Percentiles rank a stretch among this genome's conserved stretches.
These are phyloP conservation scores for Schizothorax lantsangensis DNA, from an alignment of 2,797 vertebrate species.

Conservation along the genomic window DNA sequence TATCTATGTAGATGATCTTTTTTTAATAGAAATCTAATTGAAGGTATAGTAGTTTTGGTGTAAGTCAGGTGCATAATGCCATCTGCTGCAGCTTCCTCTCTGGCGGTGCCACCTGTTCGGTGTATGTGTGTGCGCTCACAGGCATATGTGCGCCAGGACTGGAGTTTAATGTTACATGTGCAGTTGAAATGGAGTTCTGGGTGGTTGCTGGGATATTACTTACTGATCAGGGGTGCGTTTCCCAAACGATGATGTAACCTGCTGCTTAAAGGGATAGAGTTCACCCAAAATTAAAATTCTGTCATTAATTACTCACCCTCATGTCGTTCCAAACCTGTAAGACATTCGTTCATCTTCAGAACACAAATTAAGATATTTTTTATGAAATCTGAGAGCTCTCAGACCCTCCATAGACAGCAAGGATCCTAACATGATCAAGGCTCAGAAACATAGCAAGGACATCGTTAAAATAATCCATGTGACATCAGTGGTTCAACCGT, in stretches of 20 bases:
- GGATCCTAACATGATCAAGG: no score
- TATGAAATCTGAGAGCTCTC: no score
- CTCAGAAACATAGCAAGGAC: no score
- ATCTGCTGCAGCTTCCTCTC: conserved; percentile 40
- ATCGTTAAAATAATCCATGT: no score
- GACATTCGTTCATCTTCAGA: no score
- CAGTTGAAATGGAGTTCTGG: not conserved
- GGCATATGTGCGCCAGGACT: not conserved
- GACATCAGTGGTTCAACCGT: no score
- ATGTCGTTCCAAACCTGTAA: no score
- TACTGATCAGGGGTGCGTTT: not conserved
- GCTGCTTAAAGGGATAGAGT: not conserved
- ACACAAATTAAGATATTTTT: no score
- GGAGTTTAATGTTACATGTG: conserved; percentile 10
- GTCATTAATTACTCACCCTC: no score
- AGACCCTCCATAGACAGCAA: no score
- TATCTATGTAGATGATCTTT: conserved; percentile 18
- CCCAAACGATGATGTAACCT: not conserved
- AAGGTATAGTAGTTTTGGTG: conserved; percentile 45
- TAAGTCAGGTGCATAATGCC: conserved; percentile 32
- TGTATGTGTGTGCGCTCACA: conserved; percentile 1
- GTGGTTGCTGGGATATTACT: not conserved
- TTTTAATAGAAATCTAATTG: conserved; percentile 27
- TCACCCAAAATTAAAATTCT: no score
- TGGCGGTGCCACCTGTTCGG: conserved; percentile 42